Base-by-base conservation (phyloP, 2,888 invertebrate species). In the Eumerus sabulonum region DNA sequence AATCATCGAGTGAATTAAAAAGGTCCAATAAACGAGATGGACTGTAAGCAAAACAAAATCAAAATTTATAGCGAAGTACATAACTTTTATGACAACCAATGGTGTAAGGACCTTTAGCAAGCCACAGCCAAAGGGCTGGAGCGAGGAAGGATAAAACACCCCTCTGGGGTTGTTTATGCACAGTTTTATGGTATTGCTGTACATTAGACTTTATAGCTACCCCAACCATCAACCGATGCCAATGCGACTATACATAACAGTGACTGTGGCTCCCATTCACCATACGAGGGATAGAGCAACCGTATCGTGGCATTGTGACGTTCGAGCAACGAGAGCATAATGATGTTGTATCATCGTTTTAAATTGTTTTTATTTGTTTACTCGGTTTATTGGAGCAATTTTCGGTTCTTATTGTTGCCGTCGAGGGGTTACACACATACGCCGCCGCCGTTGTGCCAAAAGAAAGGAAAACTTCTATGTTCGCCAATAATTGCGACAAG, bases 301-400 rank as follows among this genome's bases (percentile, higher is more conserved):
- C 9, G 40, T 40, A 11, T 40, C 56, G 42, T 53, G 38, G 60
- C 14, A 54, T 27, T 48, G 35, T 27, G 48, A 42, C 54, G 68
- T 50, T 64, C 27, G 27, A 27, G 27, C 27, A 27, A 27, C 27
- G 27, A 27, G 27, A 27, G 51, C 73, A 40, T 40, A 79, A 79
- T 79, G 79, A 79, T 79, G 79, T 79, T 79, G 79, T 79, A 79
- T 79, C 79, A 79, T 74, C 74, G 64, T 60, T 74, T 70, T 60
- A 79, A 79, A 79, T 79, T 79, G 79, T 79, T 79, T 79, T 79
- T 79, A 79, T 79, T 79, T 79, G 79, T 79, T 79, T 79, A 63
- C 45, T 74, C 36, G 59, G 45, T 60, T 79, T 79, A 79, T 79
- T 73, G 73, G 63, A 68, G 77, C 73, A 68, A 79, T 79, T 79